Evolutionary conservation across 2,888 invertebrate species (phyloP), one percentile per base, ranked within the genome.

Genomic region (Netelia fuscicornis): DNA sequence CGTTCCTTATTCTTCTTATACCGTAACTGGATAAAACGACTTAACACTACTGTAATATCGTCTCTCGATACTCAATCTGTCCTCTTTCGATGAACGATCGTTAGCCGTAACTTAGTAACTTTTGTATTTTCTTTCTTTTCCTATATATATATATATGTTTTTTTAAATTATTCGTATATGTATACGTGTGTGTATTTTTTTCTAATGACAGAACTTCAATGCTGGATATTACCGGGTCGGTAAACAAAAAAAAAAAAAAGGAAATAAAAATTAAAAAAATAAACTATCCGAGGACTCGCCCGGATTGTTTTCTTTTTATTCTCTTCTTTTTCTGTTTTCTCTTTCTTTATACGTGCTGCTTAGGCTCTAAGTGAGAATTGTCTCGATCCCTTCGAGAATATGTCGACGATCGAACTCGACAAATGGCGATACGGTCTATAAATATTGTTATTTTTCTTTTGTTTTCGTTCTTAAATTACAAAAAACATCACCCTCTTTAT

Each of bases 21-120:
- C 37, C 5, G 37, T 6, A 37, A 90, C 91, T 91, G 91, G 89
- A 91, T 91, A 91, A 91, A 91, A 91, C 90, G 88, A 62, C 84
- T 85, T 71, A 77, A 76, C 42, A 74, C 72, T 52, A 68, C 20
- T 80, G 62, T 75, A 67, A 64, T 68, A 70, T 25, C 23, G 30
- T 37, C 42, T 48, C 37, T 48, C 20, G 13, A 52, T 44, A 13
- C 44, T 56, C 9, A 13, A 30, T 83, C 37, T 37, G 6, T 25
- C 60, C 52, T 8, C 3, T 54, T 64, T n/a, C 44, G 17, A 37
- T 37, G 58, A 58, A 54, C n/a, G 11, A 37, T 64, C 60, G 37
- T 79, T 84, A 85, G 70, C 71, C 71, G 87, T 88, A 89, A 90
- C 90, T 91, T 89, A 91, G 89, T 90, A 89, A 89, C 87, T 88